A percentile compares a stretch with the other conserved stretches of the same genome.
Conservation (phyloP, 2,888 invertebrate species). For the Tipula vernalis region DNA sequence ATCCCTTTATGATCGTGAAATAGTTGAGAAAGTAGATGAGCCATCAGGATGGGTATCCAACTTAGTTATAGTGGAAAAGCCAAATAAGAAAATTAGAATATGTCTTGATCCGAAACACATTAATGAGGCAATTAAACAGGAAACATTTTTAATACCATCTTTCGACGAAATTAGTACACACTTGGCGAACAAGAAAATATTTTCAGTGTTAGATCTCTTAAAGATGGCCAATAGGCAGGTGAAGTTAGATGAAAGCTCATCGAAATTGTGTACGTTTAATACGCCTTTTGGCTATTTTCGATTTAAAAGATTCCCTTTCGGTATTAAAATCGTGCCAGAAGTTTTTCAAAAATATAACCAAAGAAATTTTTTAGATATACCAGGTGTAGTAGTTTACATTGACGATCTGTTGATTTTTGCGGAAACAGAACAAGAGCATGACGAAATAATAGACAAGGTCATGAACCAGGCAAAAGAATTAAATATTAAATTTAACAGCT, state of each 20-base stretch:
- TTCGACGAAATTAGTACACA: constrained; percentile 15
- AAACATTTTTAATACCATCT: constrained; percentile 14
- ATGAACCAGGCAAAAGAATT: too few relatives aligned
- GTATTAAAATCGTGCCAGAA: background rate
- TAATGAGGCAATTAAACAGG: background rate
- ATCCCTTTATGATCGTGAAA: background rate
- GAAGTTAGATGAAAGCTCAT: background rate
- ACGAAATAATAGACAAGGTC: background rate
- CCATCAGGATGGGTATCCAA: background rate
- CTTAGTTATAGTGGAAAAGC: too few relatives aligned
- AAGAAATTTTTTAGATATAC: background rate
- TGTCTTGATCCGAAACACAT: too few relatives aligned
- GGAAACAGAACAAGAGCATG: background rate
- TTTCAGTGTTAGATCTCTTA: constrained; percentile 15
- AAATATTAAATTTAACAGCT: too few relatives aligned
- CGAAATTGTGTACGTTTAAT: too few relatives aligned
- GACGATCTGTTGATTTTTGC: too few relatives aligned
- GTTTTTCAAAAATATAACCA: background rate
- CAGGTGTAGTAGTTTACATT: background rate
- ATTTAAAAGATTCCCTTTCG: constrained; percentile 9
- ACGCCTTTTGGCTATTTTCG: constrained; percentile 7
- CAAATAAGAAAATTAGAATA: too few relatives aligned
- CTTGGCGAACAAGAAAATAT: background rate
- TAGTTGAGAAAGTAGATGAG: constrained; percentile 7
- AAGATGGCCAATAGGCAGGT: constrained; percentile 17